Evolutionary conservation across 92 coral and sea anemone genomes (phyloP).

Genomic region (Bergia puertoricense): DNA sequence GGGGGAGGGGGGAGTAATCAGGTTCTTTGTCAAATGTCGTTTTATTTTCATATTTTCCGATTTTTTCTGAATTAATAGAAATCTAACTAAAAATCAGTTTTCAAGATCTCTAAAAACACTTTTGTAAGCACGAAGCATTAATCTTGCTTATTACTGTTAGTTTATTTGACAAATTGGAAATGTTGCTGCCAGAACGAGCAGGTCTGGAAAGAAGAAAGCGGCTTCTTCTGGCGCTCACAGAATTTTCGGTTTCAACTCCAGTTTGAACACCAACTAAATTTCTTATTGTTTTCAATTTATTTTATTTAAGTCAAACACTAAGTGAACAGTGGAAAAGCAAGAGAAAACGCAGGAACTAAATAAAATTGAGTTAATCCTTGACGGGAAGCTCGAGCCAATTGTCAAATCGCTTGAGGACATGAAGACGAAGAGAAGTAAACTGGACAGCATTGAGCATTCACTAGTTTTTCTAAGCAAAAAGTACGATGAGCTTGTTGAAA

Average conservation of each 20-base stretch:
- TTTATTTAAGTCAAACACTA: neutral
- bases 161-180: no score
- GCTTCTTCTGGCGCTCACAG: neutral
- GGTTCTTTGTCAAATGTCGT: no score
- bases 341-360: neutral
- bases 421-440: neutral
- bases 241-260: no score
- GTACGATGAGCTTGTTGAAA: conserved; percentile 22
- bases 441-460: conserved; percentile 24
- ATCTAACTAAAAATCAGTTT: no score
- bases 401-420: neutral
- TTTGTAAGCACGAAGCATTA: no score
- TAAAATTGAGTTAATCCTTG: conserved; percentile 14
- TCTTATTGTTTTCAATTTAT: no score
- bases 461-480: conserved; percentile 18
- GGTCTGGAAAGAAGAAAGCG: neutral
- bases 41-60: no score
- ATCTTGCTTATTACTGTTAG: no score
- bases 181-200: no score
- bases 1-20: no score
- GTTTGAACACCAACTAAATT: neutral
- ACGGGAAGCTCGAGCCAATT: conserved; percentile 32
- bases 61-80: no score
- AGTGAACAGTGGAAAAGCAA: neutral
- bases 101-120: no score